These are phyloP conservation scores for Oscarella lobularis DNA, from an alignment of 37 sponge, comb jelly and placozoan species.

Conservation along the genomic window DNA sequence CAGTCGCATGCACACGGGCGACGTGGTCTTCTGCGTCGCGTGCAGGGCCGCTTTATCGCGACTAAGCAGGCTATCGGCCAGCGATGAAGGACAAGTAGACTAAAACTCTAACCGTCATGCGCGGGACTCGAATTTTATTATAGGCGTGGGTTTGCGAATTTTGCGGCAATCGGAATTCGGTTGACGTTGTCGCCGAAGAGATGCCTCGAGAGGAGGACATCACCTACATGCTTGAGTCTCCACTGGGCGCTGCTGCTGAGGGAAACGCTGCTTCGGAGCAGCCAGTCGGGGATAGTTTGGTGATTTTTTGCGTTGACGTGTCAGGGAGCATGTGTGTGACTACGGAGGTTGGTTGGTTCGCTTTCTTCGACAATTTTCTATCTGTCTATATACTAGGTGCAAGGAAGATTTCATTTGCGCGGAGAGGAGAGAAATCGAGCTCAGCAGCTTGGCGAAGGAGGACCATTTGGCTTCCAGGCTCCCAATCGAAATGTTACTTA, in stretches of 20 bases:
- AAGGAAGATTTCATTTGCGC: not conserved
- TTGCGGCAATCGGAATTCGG: slow-evolving; percentile 50
- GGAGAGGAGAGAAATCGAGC: not conserved
- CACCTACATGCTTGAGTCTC: slow-evolving; percentile 47
- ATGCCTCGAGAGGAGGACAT: slow-evolving; percentile 53
- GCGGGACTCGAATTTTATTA: not conserved
- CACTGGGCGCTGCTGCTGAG: slow-evolving; percentile 6
- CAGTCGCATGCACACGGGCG: slow-evolving; percentile 71
- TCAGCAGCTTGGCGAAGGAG: too few relatives aligned
- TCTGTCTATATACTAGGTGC: not conserved
- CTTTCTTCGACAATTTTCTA: not conserved
- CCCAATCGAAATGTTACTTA: slow-evolving; percentile 47
- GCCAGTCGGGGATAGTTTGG: slow-evolving; percentile 29
- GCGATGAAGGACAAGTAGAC: slow-evolving; percentile 17
- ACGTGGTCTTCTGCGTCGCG: slow-evolving; percentile 46
- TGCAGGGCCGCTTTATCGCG: slow-evolving; percentile 61
- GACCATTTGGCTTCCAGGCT: not conserved
- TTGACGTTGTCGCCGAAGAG: slow-evolving; percentile 64
- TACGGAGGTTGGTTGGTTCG: slow-evolving; percentile 43
- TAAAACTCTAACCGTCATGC: too few relatives aligned
- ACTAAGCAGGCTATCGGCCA: slow-evolving; percentile 18
- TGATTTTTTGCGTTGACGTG: slow-evolving; percentile 70
- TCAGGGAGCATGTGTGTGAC: slow-evolving; percentile 89
- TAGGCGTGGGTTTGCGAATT: slow-evolving; percentile 82
- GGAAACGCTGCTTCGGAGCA: slow-evolving; percentile 4